Percentiles rank a stretch among this genome's conserved stretches.
Conservation (phyloP, 2,888 invertebrate genomes). For the Halictus quadricinctus region DNA sequence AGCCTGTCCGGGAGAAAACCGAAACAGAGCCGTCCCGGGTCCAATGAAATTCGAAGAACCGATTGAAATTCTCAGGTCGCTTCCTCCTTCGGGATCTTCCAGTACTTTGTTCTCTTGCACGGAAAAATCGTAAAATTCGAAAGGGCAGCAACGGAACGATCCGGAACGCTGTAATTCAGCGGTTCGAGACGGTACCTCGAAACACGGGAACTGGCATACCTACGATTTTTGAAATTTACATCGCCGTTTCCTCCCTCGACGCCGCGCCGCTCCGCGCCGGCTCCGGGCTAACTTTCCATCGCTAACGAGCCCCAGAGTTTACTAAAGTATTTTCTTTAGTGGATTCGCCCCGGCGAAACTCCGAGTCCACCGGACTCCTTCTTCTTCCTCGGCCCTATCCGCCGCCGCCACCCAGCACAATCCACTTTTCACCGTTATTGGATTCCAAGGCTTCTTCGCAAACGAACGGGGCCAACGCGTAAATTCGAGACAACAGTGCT, state of each 20-base stretch:
- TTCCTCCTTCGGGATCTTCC: neutral
- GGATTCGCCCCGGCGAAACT: constrained; percentile 40
- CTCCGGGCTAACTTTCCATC: constrained; percentile 3
- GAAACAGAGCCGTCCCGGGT: neutral
- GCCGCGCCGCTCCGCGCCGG: neutral
- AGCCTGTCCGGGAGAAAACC: neutral
- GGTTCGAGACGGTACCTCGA: neutral
- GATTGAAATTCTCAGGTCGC: neutral
- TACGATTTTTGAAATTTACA: constrained; percentile 53
- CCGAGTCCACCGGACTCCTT: constrained; percentile 19
- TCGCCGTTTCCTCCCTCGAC: constrained; percentile 22
- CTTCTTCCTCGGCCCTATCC: neutral
- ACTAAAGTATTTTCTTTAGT: constrained; percentile 55
- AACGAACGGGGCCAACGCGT: neutral
- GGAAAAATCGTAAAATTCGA: neutral
- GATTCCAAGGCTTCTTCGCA: constrained; percentile 39
- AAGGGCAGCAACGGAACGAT: neutral
- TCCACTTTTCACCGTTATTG: constrained; percentile 62
- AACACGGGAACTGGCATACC: neutral
- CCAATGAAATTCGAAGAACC: neutral
- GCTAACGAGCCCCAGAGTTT: constrained; percentile 58
- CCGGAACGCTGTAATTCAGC: neutral
- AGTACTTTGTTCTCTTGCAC: neutral
- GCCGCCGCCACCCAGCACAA: constrained; percentile 34
- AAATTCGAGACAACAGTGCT: neutral